Base-by-base conservation (phyloP, 2,888 invertebrate species). In the Lepidochrysops patricia region DNA sequence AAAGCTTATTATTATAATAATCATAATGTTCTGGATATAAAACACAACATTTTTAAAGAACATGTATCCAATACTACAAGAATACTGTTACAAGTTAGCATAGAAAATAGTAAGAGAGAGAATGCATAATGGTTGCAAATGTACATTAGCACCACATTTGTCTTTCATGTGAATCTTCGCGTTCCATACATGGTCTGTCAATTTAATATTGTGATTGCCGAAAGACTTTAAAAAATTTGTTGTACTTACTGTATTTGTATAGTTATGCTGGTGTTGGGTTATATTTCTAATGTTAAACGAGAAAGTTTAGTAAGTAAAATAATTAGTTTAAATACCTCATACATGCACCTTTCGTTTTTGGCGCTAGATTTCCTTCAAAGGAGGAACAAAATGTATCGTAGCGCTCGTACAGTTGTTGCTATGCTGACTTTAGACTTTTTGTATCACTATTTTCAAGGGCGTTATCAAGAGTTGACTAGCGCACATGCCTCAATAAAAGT, bases 361-460 rank as follows among this genome's bases (percentile, higher is more conserved):
- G 66, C 63, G 69, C 70, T 64, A 64, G 70, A 73, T 75, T 74
- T 75, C 71, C 74, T 71, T 71, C 70, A 70, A 74, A 81, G 76
- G 76, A 78, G 69, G 74, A 76, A 74, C 73, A 77, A 70, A 73
- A 77, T 64, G 70, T 72, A 75, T 76, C 72, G 72, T 77, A 82
- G 73, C 74, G 75, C 80, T 76, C 72, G 72, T 77, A 82, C 73
- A 74, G 75, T 80, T 88, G 88, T 88, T 88, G 86, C 88, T 87
- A 88, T 83, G 88, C 88, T 82, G 83, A 84, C 80, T 82, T 79
- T 73, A 79, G 79, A 80, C 75, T 84, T 84, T 78, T 78, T 80
- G 79, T 73, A 76, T 78, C 80, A 80, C 79, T 67, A 73, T 80
- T 84, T 84, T 86, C 88, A 87, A 86, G 87, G 85, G 84, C 87